Base-by-base conservation (phyloP, 2,113 vertebrate genomes). In the Bucco capensis region DNA sequence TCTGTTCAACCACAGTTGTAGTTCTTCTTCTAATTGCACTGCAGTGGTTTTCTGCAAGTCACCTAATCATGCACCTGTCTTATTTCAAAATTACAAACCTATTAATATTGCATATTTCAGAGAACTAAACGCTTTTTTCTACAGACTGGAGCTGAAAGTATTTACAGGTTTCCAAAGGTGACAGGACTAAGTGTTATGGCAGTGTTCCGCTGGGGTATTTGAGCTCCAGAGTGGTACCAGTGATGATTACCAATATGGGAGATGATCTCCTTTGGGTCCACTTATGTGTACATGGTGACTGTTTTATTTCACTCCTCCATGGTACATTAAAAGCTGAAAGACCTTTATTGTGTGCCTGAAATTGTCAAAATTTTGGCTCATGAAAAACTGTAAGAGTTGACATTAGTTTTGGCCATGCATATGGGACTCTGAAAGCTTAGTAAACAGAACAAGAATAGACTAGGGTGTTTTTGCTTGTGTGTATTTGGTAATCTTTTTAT, bases 31-130 rank as follows among this genome's bases (percentile, higher is more conserved):
- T 58, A 78, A 74, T 53, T 57, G 9, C 31, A 19, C 23, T 44
- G 10, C 23, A 53, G 12, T 72, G 5, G 3, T n/a, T 90, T 88
- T 69, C 49, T 72, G 7, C 67, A 76, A n/a, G 12, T 8, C 3
- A 1, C 6, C 58, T 44, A 38, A 10, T n/a, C 3, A 1, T 40
- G 31, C 5, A 12, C 3, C 16, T 40, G 2, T 10, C 18, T 76
- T 72, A 22, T 50, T 83, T 76, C 37, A 12, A 58, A 86, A 76
- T 3, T 44, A 40, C 33, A 44, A 62, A 79, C 10, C 17, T 53
- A 54, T 71, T 54, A 64, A 54, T 83, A 71, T 17, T 27, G 5
- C 25, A 72, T 10, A 31, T 4, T 58, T 49, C 6, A 53, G 44
- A 75, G 35, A 78, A 33, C 8, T 7, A 53, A 71, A 67, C 21